These are phyloP conservation scores for Amphimedon queenslandica DNA, from an alignment of 37 sponge, comb jelly and placozoan genomes.

Conservation along the genomic window DNA sequence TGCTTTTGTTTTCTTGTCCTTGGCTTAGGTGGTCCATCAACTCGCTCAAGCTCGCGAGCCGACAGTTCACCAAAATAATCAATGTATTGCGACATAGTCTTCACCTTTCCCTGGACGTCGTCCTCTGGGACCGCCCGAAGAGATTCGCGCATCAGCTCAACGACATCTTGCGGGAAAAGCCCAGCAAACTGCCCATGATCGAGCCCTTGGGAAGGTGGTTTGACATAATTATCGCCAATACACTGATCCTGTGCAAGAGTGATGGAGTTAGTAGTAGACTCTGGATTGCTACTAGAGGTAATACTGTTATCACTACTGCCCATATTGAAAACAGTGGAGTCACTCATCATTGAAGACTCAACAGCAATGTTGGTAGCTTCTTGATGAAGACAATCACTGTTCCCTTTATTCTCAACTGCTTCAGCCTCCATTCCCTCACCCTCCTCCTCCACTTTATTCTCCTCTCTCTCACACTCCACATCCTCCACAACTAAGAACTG, in stretches of 20 bases:
- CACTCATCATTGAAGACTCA: neutral
- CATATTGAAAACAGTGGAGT: neutral
- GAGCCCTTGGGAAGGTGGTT: neutral
- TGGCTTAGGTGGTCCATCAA: conserved; percentile 34
- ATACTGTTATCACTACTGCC: neutral
- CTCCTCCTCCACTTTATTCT: neutral
- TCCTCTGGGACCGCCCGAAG: neutral
- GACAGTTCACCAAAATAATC: conserved; percentile 62
- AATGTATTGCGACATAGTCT: conserved; percentile 38
- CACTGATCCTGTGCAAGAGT: neutral
- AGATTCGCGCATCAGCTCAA: neutral
- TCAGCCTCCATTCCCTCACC: neutral
- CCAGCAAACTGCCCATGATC: neutral
- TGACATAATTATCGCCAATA: neutral
- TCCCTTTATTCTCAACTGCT: neutral
- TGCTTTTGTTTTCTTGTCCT: neutral
- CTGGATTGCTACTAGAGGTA: neutral
- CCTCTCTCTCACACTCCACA: neutral
- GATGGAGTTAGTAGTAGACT: neutral
- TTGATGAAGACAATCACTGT: no score
- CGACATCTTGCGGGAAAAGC: neutral
- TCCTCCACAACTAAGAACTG: neutral
- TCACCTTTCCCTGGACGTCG: neutral
- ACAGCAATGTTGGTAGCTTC: no score
- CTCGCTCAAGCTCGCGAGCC: conserved; percentile 43